These are phyloP conservation scores for Flexamia atlantica DNA, from an alignment of 2,888 invertebrate genomes.

Conservation along the genomic window DNA sequence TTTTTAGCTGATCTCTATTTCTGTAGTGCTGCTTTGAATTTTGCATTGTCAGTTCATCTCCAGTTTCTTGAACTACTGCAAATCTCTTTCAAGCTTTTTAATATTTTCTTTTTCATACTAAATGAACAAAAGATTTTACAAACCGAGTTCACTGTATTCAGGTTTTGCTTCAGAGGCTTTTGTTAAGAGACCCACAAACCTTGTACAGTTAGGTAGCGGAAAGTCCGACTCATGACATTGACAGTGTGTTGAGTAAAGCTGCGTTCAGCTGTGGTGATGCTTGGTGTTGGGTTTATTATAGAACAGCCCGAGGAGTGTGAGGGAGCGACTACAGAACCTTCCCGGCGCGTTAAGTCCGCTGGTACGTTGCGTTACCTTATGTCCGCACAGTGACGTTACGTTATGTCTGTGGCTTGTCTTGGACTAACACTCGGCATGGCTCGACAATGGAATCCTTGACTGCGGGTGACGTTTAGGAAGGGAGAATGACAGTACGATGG, in stretches of 20 bases:
- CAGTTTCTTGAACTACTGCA: too few relatives aligned
- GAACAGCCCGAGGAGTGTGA: constrained; percentile 67
- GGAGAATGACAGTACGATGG: too few relatives aligned
- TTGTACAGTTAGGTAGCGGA: too few relatives aligned
- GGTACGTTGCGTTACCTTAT: constrained; percentile 68
- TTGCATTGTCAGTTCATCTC: too few relatives aligned
- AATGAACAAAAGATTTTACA: too few relatives aligned
- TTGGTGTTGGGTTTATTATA: constrained; percentile 68
- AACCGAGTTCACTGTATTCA: too few relatives aligned
- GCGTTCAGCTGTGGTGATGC: constrained; percentile 3
- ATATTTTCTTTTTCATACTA: too few relatives aligned
- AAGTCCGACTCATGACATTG: constrained; percentile 3
- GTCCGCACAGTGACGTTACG: constrained; percentile 39
- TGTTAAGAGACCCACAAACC: too few relatives aligned
- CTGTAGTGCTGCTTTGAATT: too few relatives aligned
- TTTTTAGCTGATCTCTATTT: too few relatives aligned
- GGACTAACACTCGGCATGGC: constrained; percentile 43
- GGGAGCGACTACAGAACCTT: constrained; percentile 67
- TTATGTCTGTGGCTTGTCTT: constrained; percentile 46
- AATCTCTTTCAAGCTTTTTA: too few relatives aligned
- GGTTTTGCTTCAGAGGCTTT: too few relatives aligned
- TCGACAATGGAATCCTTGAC: background rate
- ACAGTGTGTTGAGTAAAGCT: constrained; percentile 21
- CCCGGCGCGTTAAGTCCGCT: constrained; percentile 70
- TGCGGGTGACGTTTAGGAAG: background rate